Conservation (phyloP, 2,888 invertebrate genomes). For the Masnerella sp. region DNA sequence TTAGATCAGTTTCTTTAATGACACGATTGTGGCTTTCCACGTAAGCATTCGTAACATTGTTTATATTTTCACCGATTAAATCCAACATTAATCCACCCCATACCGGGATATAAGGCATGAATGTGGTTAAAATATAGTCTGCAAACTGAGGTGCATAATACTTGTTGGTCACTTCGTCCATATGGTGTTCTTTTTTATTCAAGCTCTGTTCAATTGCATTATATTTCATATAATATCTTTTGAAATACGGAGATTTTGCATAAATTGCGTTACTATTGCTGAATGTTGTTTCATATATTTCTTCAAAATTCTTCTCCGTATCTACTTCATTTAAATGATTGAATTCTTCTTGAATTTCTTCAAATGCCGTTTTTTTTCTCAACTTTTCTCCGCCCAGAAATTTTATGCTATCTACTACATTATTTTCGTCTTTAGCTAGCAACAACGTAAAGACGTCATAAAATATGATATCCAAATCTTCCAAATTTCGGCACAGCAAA, state of each 20-base stretch:
- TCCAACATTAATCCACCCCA: constrained; percentile 54
- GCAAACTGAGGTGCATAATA: constrained; percentile 52
- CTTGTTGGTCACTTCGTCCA: constrained; percentile 14
- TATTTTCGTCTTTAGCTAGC: too few species aligned
- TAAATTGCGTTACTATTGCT: too few species aligned
- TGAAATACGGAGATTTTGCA: constrained; percentile 44
- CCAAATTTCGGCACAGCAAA: constrained; percentile 32
- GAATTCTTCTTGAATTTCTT: too few species aligned
- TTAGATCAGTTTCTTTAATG: constrained; percentile 12
- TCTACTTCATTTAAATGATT: too few species aligned
- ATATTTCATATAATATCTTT: not conserved
- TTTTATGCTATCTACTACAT: too few species aligned
- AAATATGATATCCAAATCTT: constrained; percentile 32
- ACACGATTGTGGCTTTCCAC: constrained; percentile 43
- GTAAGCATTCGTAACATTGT: constrained; percentile 55
- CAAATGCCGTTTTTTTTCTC: too few species aligned
- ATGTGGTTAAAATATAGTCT: constrained; percentile 36
- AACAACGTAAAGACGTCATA: too few species aligned
- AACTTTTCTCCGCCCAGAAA: too few species aligned
- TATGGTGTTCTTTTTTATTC: not conserved
- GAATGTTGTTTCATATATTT: too few species aligned
- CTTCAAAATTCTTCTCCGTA: too few species aligned
- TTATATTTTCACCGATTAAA: constrained; percentile 39
- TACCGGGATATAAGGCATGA: constrained; percentile 49
- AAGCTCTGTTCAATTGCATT: not conserved